Evolutionary conservation across 2,113 vertebrate species (phyloP).

Genomic region (Oceanites oceanicus): DNA sequence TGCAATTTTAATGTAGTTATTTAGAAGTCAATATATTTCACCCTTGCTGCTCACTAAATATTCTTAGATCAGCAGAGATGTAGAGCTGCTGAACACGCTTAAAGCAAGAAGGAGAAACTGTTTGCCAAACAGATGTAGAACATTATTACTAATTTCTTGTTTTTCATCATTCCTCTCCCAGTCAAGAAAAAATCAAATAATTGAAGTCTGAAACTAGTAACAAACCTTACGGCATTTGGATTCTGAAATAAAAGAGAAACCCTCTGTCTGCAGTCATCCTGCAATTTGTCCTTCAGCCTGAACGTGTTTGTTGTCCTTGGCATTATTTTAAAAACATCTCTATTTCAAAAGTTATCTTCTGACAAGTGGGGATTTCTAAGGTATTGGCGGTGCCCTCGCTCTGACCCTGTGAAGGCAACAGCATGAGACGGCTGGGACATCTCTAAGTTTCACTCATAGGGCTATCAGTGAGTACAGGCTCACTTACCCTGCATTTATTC

Average conservation of each 20-base stretch:
- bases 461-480: not conserved
- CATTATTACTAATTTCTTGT: constrained; percentile 36
- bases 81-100: not conserved
- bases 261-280: not conserved
- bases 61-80: not conserved
- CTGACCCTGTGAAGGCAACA: not conserved
- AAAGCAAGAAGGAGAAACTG: not conserved
- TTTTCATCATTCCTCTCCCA: constrained; percentile 18
- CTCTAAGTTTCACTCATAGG: not conserved
- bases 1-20: not conserved
- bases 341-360: not conserved
- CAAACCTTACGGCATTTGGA: not conserved
- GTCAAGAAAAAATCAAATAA: not conserved
- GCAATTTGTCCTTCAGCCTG: not conserved
- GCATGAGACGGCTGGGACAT: not conserved
- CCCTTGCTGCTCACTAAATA: not conserved
- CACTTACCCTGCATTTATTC: not conserved
- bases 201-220: not conserved
- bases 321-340: not conserved
- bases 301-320: not conserved
- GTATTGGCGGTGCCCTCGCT: not conserved
- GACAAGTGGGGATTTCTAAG: constrained; percentile 2
- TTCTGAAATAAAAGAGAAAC: constrained; percentile 19
- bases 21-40: constrained; percentile 36
- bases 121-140: constrained; percentile 56